phyloP scores from a whole-genome alignment of 2,113 vertebrate genomes.

The pig (Sus scrofa) region DNA sequence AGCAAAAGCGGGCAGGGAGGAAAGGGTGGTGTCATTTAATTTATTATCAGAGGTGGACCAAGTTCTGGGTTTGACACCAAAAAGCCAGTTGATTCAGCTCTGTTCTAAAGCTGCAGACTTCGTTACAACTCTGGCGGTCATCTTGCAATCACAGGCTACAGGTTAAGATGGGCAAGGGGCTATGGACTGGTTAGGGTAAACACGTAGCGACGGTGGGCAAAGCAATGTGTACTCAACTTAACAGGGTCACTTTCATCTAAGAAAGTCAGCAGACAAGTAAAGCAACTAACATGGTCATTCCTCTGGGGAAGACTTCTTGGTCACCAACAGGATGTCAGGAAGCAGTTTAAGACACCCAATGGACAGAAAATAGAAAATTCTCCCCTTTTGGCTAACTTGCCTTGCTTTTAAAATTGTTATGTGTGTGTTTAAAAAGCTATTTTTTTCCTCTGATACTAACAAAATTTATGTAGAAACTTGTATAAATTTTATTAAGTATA shows the following conservation, averaged over 20 bases:
- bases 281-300: neutral
- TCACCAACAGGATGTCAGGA: constrained; percentile 1
- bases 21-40: neutral
- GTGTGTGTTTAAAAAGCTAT: neutral
- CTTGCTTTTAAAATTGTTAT: constrained; percentile 28
- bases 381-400: neutral
- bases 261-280: neutral
- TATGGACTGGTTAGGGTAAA: neutral
- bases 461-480: neutral
- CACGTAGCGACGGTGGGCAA: neutral
- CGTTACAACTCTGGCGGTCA: neutral
- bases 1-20: neutral
- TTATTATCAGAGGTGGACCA: neutral
- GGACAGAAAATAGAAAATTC: constrained; percentile 23
- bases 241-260: neutral
- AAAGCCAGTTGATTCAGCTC: neutral
- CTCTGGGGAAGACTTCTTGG: neutral
- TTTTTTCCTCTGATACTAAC: constrained; percentile 3
- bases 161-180: neutral
- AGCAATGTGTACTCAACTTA: neutral
- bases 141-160: neutral
- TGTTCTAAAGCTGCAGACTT: neutral
- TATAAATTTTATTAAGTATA: constrained; percentile 27
- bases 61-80: neutral
- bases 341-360: neutral